Percentiles rank a stretch among this genome's conserved stretches.
Conservation (phyloP, 2,797 vertebrate species). For the Xenopus petersii region DNA sequence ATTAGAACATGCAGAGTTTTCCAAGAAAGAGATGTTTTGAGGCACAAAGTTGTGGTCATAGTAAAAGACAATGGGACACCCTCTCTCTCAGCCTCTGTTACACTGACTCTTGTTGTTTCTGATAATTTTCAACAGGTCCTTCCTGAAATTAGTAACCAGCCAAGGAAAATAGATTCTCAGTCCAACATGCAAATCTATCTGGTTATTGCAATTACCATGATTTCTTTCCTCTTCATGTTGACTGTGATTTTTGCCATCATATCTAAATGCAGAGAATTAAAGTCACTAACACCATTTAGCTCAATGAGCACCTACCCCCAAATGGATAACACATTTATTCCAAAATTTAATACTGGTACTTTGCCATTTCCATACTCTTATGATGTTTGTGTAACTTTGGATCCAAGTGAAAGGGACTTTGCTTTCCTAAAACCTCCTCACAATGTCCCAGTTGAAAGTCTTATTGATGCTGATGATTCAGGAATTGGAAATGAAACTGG, state of each 20-base stretch:
- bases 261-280: constrained; percentile 25
- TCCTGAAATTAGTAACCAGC: constrained; percentile 45
- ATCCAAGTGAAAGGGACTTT: constrained; percentile 43
- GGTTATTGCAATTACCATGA: constrained; percentile 32
- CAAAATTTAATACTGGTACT: constrained; percentile 47
- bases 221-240: constrained; percentile 32
- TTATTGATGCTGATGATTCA: not conserved
- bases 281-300: constrained; percentile 8
- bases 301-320: constrained; percentile 8
- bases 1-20: constrained; percentile 36
- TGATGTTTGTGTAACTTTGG: constrained; percentile 45
- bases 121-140: constrained; percentile 44
- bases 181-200: constrained; percentile 31
- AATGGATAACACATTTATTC: constrained; percentile 13
- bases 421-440: constrained; percentile 45
- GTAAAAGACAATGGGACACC: constrained; percentile 49
- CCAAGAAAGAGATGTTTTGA: constrained; percentile 37
- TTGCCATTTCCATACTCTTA: constrained; percentile 54
- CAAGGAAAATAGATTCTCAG: constrained; percentile 27
- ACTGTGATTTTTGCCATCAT: constrained; percentile 22
- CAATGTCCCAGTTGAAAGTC: not conserved
- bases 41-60: constrained; percentile 39
- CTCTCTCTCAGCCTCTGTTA: constrained; percentile 35
- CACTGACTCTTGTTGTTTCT: constrained; percentile 40
- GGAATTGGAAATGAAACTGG: not conserved